Percentiles rank a stretch among this genome's conserved stretches.
These are phyloP conservation scores for Coilia nasus DNA, from an alignment of 2,797 vertebrate genomes.

Conservation along the genomic window DNA sequence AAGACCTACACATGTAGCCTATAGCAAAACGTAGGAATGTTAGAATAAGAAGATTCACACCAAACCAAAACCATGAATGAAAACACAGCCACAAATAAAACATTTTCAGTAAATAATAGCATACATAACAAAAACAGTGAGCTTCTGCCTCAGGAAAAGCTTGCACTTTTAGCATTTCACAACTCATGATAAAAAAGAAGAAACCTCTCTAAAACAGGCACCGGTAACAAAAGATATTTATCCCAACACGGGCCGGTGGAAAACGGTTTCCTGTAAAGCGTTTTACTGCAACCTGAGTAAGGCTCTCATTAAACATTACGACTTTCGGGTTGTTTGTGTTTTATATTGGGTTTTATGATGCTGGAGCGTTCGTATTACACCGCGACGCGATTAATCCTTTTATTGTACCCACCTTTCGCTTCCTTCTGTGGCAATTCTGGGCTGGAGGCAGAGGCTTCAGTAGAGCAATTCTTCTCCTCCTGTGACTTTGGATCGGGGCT, in stretches of 20 bases:
- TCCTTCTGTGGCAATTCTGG: conserved; percentile 93
- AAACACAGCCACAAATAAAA: background rate
- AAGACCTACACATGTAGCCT: background rate
- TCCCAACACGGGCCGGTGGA: conserved; percentile 62
- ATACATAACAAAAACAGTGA: background rate
- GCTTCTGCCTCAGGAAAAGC: background rate
- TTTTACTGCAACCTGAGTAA: conserved; percentile 80
- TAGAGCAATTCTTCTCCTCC: conserved; percentile 85
- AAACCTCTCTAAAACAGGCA: conserved; percentile 20
- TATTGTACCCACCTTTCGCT: conserved; percentile 95
- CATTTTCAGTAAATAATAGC: background rate
- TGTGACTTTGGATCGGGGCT: conserved; percentile 87
- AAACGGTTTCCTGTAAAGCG: conserved; percentile 64
- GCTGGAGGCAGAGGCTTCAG: conserved; percentile 89
- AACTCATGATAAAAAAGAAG: conserved; percentile 1
- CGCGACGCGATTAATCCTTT: conserved; percentile 85
- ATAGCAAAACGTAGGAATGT: background rate
- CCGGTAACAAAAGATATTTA: conserved; percentile 53
- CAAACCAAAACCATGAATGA: background rate
- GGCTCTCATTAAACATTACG: conserved; percentile 89
- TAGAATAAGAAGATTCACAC: background rate
- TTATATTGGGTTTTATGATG: conserved; percentile 89
- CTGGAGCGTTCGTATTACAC: conserved; percentile 82
- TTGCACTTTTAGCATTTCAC: background rate
- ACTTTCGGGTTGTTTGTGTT: conserved; percentile 90